phyloP scores from a whole-genome alignment of 2,888 invertebrate species.

The Conus canariensis region DNA sequence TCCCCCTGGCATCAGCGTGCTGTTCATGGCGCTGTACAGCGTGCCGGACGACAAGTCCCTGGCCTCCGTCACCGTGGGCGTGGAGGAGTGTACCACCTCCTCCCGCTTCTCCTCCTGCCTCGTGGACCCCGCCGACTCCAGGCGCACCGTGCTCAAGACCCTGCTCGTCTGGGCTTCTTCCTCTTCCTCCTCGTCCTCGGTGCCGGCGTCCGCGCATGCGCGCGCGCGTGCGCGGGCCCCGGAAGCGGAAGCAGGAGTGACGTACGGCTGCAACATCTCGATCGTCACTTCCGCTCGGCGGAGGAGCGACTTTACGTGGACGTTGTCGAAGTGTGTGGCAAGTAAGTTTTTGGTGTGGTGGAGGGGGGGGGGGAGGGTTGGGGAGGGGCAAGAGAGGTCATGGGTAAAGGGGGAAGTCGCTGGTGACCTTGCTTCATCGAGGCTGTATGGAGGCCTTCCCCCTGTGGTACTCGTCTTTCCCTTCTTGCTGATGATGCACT shows the following conservation, averaged over 20 bases:
- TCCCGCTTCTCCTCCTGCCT: conserved; percentile 24
- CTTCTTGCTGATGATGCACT: no score
- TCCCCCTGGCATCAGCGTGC: background rate
- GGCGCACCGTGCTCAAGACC: background rate
- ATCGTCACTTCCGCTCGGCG: background rate
- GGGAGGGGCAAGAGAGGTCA: background rate
- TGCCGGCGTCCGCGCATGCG: no score
- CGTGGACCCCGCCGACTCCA: background rate
- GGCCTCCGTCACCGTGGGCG: conserved; percentile 24
- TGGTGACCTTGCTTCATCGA: no score
- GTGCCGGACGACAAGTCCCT: background rate
- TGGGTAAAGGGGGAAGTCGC: no score
- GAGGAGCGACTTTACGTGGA: conserved; percentile 10
- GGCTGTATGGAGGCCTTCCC: no score
- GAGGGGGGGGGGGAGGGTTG: background rate
- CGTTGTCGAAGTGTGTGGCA: background rate
- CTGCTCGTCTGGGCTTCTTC: background rate
- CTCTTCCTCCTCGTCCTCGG: background rate
- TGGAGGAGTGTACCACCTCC: conserved; percentile 14
- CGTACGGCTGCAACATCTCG: conserved; percentile 28
- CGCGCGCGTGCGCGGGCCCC: background rate
- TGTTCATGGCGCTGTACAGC: conserved; percentile 31
- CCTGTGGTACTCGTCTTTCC: no score
- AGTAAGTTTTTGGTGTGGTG: background rate
- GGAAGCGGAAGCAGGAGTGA: background rate